Conservation (phyloP, 2,888 invertebrate species). For the Eilema caniola region DNA sequence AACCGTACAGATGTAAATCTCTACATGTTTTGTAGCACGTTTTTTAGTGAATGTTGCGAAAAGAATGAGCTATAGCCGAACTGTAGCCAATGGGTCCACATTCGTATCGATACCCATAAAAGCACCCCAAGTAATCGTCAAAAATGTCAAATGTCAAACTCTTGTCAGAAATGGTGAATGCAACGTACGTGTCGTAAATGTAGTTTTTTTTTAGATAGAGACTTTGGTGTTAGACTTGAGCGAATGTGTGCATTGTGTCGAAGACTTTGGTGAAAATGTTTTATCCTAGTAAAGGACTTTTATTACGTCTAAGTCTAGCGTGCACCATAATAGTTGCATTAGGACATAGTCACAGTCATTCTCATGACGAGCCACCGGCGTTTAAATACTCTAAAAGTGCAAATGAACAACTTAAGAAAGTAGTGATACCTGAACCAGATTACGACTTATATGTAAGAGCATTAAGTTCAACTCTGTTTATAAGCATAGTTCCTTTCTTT, state of each 20-base stretch:
- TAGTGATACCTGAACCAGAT: conserved; percentile 65
- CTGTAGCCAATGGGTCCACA: no score
- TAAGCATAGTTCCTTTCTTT: conserved; percentile 97
- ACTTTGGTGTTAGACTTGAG: not conserved
- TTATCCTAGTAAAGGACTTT: conserved; percentile 50
- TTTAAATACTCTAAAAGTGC: conserved; percentile 94
- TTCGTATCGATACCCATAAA: no score
- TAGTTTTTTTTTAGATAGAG: not conserved
- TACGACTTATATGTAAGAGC: conserved; percentile 92
- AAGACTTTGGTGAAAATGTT: conserved; percentile 50
- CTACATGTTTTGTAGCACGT: no score
- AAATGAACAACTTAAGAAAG: conserved; percentile 84
- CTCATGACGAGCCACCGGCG: conserved; percentile 89
- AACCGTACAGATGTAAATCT: no score
- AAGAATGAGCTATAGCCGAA: no score
- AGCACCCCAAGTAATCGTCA: no score
- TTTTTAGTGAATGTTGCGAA: no score
- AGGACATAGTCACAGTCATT: conserved; percentile 77
- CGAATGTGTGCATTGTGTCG: conserved; percentile 24
- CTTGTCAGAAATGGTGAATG: not conserved
- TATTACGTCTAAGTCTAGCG: conserved; percentile 54
- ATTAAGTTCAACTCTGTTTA: conserved; percentile 95
- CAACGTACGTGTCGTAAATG: not conserved
- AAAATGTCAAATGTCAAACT: not conserved
- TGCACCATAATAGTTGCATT: conserved; percentile 55